Conservation (phyloP, 2,113 vertebrate species). For the Mus spicilegus region DNA sequence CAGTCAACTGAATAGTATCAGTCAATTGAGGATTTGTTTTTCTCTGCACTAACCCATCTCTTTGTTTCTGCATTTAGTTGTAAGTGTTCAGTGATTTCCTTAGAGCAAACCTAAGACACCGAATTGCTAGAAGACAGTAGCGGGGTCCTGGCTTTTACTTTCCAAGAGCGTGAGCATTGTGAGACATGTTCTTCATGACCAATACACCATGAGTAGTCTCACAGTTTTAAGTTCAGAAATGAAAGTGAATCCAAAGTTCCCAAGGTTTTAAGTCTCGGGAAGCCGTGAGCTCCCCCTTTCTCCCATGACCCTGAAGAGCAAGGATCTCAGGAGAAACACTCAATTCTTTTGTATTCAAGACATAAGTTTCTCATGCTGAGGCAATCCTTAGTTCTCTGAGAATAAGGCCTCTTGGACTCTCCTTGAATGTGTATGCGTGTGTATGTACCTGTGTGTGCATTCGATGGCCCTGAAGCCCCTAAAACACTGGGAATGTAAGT, state of each 20-base stretch:
- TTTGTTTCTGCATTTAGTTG: not conserved
- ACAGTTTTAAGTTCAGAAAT: not conserved
- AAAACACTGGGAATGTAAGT: not conserved
- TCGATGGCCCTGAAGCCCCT: no score
- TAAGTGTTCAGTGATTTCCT: not conserved
- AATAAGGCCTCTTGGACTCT: not conserved
- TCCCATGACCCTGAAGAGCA: not conserved
- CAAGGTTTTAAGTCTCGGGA: slow-evolving; percentile 7
- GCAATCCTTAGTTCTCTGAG: not conserved
- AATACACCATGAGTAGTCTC: not conserved
- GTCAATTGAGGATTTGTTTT: not conserved
- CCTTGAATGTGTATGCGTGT: not conserved
- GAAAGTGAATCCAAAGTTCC: not conserved
- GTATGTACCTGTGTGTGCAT: not conserved
- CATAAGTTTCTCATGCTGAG: slow-evolving; percentile 1
- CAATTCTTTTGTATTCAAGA: not conserved
- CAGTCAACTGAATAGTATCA: not conserved
- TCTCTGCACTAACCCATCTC: not conserved
- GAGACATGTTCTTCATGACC: not conserved
- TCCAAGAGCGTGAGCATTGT: not conserved
- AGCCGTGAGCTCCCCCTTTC: not conserved
- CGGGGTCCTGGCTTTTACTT: slow-evolving; percentile 1
- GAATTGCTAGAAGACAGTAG: not conserved
- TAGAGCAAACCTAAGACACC: not conserved
- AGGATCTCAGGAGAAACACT: not conserved